Percentiles rank a stretch among this genome's conserved stretches.
These are phyloP conservation scores for Stenopsyche tienmushanensis DNA, from an alignment of 1,140 invertebrate species.

Conservation along the genomic window DNA sequence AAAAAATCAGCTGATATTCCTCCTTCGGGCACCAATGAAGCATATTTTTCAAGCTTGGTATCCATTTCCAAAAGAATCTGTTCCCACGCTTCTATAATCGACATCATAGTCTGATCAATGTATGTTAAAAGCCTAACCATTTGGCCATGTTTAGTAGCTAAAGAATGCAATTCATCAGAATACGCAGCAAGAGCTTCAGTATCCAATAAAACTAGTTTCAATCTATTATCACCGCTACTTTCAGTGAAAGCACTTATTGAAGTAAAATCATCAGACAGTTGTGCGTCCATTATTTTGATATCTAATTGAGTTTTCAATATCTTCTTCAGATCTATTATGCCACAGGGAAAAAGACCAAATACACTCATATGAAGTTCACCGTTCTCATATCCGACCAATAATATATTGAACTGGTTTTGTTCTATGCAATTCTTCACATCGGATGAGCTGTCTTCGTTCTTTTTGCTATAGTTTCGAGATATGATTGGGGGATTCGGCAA, in stretches of 20 bases:
- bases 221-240: slow-evolving; percentile 53
- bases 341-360: slow-evolving; percentile 82
- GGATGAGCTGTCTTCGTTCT: slow-evolving; percentile 58
- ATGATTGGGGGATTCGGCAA: slow-evolving; percentile 53
- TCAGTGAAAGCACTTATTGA: slow-evolving; percentile 59
- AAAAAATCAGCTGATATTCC: slow-evolving; percentile 88
- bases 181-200: slow-evolving; percentile 67
- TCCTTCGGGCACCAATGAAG: slow-evolving; percentile 73
- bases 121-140: slow-evolving; percentile 67
- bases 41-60: slow-evolving; percentile 87
- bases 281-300: slow-evolving; percentile 62
- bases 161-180: slow-evolving; percentile 66
- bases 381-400: slow-evolving; percentile 75
- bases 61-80: slow-evolving; percentile 93
- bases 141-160: slow-evolving; percentile 73
- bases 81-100: slow-evolving; percentile 93
- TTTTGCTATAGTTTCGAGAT: slow-evolving; percentile 51
- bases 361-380: slow-evolving; percentile 75
- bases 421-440: slow-evolving; percentile 65
- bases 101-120: slow-evolving; percentile 73
- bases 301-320: slow-evolving; percentile 56
- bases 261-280: slow-evolving; percentile 62
- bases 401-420: slow-evolving; percentile 71
- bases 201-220: slow-evolving; percentile 62
- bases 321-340: slow-evolving; percentile 64